Evolutionary conservation across 1,140 invertebrate species (phyloP), one percentile per base, ranked within the genome.

Genomic region (Meloidogyne floridensis): DNA sequence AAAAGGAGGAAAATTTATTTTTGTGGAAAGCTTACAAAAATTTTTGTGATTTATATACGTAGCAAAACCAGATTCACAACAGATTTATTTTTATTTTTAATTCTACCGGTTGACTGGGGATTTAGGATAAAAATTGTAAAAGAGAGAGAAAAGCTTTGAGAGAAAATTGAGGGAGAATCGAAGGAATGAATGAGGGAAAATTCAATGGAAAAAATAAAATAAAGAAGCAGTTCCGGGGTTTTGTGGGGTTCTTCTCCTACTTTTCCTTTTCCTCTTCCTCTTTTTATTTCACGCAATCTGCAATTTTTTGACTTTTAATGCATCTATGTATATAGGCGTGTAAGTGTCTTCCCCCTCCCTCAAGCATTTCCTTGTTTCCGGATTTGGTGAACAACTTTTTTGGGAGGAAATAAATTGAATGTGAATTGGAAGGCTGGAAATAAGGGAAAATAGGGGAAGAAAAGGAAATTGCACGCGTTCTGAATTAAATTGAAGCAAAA

Each of bases 401-500:
- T 65, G n/a, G 15, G 10, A 4, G 15, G 59, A 18, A 6, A 18
- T 4, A n/a, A 65, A 65, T 7, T 65, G 5, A 65, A 65, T n/a
- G n/a, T 32, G 32, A 65, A 65, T 59, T n/a, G 15, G 10, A 11
- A n/a, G 56, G 13, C 13, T 15, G 15, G 15, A 59, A 15, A n/a
- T n/a, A n/a, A 11, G 15, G 15, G 7, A 47, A 47, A 47, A 32
- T 32, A 32, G 2, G 32, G 32, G 32, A 32, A 32, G 32, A 32
- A 47, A 3, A 65, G 59, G 59, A 65, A 65, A 65, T 65, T 65
- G 59, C 59, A 65, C 59, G 15, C 59, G 59, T 65, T 65, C 59
- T 65, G 59, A n/a, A 59, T 15, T 15, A 59, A 59, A 59, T 59
- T 59, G 56, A 59, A 59, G 59, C n/a, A 65, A 65, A 65, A 65